A percentile compares a stretch with the other conserved stretches of the same genome.
phyloP scores from a whole-genome alignment of 2,113 vertebrate genomes.

The Pardalotus punctatus region DNA sequence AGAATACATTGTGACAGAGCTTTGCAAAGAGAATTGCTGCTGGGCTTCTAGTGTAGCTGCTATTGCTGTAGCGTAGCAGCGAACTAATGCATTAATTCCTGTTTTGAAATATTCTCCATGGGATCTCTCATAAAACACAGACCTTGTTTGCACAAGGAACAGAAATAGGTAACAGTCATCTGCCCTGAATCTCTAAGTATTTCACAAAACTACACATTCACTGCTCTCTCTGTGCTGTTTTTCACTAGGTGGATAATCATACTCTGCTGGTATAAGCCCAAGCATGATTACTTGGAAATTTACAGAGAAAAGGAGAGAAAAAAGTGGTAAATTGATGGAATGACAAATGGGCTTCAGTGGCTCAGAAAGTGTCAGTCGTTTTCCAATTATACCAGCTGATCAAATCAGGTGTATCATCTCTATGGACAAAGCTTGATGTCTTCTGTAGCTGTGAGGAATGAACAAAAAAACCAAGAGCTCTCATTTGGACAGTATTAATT shows the following conservation, averaged over 20 bases:
- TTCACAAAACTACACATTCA: neutral
- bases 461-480: neutral
- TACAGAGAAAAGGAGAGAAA: neutral
- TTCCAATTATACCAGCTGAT: neutral
- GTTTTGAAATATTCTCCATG: slow-evolving; percentile 27
- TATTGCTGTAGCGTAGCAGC: neutral
- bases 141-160: slow-evolving; percentile 27
- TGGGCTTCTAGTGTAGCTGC: neutral
- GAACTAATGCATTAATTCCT: slow-evolving; percentile 38
- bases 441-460: neutral
- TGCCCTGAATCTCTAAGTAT: neutral
- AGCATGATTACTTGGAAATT: neutral
- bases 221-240: neutral
- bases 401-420: neutral
- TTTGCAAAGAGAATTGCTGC: slow-evolving; percentile 17
- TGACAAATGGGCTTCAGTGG: neutral
- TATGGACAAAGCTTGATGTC: neutral
- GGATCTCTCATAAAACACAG: slow-evolving; percentile 19
- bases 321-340: neutral
- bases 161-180: neutral
- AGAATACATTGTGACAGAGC: neutral
- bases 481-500: neutral
- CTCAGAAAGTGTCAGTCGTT: neutral
- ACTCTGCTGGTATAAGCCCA: neutral
- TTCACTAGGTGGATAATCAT: neutral